phyloP scores from a whole-genome alignment of 2,113 vertebrate genomes.

The Bostrychus sinensis region DNA sequence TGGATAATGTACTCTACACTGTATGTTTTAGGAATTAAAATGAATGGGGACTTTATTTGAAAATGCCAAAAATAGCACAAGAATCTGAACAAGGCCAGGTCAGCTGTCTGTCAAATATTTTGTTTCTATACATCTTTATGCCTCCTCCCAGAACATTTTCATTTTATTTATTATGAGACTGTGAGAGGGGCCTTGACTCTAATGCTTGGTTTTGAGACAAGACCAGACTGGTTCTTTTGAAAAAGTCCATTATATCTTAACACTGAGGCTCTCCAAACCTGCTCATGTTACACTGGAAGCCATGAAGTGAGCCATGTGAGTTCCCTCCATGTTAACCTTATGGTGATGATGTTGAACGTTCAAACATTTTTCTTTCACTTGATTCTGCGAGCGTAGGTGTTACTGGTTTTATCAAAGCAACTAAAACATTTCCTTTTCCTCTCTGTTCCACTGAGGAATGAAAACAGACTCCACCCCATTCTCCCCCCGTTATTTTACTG shows the following conservation, averaged over 20 bases:
- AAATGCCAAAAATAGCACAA: constrained; percentile 1
- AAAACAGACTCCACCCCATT: constrained; percentile 31
- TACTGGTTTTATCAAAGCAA: constrained; percentile 31
- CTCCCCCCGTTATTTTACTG: constrained; percentile 1
- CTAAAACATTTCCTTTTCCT: constrained; percentile 54
- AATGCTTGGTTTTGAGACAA: constrained; percentile 1
- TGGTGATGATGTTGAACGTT: constrained; percentile 15
- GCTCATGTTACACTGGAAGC: background rate
- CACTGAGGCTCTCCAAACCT: background rate
- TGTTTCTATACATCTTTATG: background rate
- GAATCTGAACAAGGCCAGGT: background rate
- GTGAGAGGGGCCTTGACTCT: background rate
- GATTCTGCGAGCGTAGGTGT: constrained; percentile 13
- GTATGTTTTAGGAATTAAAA: background rate
- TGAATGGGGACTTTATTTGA: background rate
- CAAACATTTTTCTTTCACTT: constrained; percentile 18
- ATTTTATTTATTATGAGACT: constrained; percentile 10
- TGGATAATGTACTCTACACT: background rate
- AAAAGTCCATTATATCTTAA: background rate
- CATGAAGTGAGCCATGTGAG: background rate
- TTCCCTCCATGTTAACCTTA: constrained; percentile 1
- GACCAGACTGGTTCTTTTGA: constrained; percentile 8
- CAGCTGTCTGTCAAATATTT: background rate
- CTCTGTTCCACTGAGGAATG: constrained; percentile 38
- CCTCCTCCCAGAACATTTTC: background rate